Conservation (phyloP, 2,797 vertebrate genomes). For the Phoebastria nigripes region DNA sequence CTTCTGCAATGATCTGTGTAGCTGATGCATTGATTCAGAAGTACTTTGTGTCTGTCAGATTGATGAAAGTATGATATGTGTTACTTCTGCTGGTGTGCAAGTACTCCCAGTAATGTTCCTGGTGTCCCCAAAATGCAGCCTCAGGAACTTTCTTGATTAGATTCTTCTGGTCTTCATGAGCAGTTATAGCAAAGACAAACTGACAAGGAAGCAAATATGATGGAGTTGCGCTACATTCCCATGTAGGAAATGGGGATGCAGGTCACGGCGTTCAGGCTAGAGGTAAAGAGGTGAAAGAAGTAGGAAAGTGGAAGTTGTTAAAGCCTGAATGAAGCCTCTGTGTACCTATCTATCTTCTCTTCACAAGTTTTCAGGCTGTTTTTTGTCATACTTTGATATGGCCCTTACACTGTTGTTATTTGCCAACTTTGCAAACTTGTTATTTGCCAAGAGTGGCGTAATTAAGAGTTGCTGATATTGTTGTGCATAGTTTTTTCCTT, state of each 20-base stretch:
- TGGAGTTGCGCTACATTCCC: not conserved
- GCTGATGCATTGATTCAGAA: not conserved
- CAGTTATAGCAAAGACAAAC: not conserved
- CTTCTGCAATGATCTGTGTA: not conserved
- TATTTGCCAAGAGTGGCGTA: too few relatives aligned
- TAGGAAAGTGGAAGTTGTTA: not conserved
- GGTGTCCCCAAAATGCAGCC: not conserved
- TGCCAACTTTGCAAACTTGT: not conserved
- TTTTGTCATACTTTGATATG: not conserved
- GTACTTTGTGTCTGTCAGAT: not conserved
- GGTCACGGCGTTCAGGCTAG: fast-evolving
- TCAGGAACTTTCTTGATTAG: not conserved
- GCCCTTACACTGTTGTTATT: not conserved
- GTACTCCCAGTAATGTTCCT: not conserved
- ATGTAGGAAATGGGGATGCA: not conserved
- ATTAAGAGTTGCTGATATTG: not conserved
- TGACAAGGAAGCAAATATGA: not conserved
- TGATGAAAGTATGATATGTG: not conserved
- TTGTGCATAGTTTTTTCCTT: not conserved
- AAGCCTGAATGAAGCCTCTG: not conserved
- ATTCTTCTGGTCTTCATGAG: not conserved
- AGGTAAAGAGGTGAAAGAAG: not conserved
- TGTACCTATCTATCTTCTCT: not conserved
- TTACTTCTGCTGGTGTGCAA: not conserved
- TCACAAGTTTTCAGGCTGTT: not conserved